Conservation (phyloP, 2,797 vertebrate species). For the Lates japonicus region DNA sequence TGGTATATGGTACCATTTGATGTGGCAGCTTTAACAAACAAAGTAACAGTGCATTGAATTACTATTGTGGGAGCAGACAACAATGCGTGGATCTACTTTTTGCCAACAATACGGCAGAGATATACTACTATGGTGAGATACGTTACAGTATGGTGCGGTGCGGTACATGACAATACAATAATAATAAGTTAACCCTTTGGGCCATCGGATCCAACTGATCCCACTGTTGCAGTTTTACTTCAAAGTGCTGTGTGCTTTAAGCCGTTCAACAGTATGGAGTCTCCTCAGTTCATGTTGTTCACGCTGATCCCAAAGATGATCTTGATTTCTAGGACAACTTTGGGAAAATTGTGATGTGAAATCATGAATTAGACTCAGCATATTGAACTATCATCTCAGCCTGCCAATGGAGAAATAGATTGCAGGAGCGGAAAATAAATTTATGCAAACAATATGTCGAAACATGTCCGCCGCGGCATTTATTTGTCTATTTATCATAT, state of each 20-base stretch:
- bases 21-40: neutral
- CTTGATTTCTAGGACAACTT: slow-evolving; percentile 15
- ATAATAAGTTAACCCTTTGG: neutral
- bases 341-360: slow-evolving; percentile 14
- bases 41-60: neutral
- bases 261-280: too few relatives aligned
- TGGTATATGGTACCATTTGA: neutral
- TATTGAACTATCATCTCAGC: slow-evolving; percentile 40
- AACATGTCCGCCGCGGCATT: slow-evolving; percentile 55
- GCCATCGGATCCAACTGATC: neutral
- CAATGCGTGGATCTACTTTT: neutral
- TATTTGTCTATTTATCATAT: slow-evolving; percentile 76
- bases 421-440: slow-evolving; percentile 55
- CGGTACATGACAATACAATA: neutral
- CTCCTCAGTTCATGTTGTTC: neutral
- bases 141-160: neutral
- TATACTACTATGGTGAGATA: neutral
- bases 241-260: too few relatives aligned
- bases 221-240: too few relatives aligned
- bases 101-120: neutral
- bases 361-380: slow-evolving; percentile 26
- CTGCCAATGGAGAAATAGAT: slow-evolving; percentile 46
- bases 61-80: too few relatives aligned
- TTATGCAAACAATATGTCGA: slow-evolving; percentile 72
- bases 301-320: neutral